Evolutionary conservation across 2,113 vertebrate genomes (phyloP), one percentile per base, ranked within the genome.

Genomic region (Tachuris rubrigastra): DNA sequence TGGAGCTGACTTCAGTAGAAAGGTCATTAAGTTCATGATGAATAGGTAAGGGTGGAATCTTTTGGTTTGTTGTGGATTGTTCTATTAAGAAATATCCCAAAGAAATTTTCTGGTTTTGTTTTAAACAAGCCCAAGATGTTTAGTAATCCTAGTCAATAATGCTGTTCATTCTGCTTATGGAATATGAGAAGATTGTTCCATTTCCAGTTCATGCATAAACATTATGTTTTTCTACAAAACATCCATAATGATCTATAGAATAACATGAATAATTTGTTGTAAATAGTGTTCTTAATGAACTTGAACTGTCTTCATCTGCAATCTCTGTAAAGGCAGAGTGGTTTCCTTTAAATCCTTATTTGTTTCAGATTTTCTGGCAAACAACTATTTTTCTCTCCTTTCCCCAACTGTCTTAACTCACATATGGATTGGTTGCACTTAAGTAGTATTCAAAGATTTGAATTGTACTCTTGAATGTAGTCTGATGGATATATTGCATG

Each of bases 241-340:
- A 82, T 37, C 52, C 39, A 31, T 79, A 56, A 58, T 56, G 63
- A 86, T 82, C 62, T 80, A n/a, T 63, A 84, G 44, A 93, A 56
- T 78, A 92, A 87, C 83, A 44, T 87, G 68, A 85, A 88, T 85
- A 89, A 93, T 85, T 93, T 80, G 59, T 89, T 91, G 47, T 78
- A 89, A 69, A 82, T 80, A 66, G 41, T 81, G 68, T 94, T 95
- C 56, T 76, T 89, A 88, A 92, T 93, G 84, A 95, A 92, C 58
- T 73, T 74, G 59, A 92, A 77, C 62, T 0, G 0, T 88, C 58
- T 91, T 96, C 69, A 46, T 93, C 79, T 93, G 65, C 65, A 78
- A 52, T 44, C 37, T 89, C 75, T 92, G 39, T 73, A 87, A 91
- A 52, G 62, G 67, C 69, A 68, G 44, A 66, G 44, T 80, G 80